phyloP scores from a whole-genome alignment of 2,888 invertebrate species.

The Orchestes rusci region DNA sequence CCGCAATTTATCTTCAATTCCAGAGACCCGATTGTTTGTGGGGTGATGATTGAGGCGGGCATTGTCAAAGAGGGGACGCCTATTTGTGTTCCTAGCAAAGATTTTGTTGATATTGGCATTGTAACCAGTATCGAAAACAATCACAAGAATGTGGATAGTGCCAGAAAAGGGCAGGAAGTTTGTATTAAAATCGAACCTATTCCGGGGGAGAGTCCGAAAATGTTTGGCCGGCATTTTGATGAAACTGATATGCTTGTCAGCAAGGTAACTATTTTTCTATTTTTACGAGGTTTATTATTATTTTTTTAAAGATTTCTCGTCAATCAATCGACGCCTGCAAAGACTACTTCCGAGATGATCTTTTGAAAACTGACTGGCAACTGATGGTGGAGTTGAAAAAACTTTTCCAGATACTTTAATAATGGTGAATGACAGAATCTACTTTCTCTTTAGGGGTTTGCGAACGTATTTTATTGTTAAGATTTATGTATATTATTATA shows the following conservation, averaged over 20 bases:
- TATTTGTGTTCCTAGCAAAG: slow-evolving; percentile 93
- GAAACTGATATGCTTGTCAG: slow-evolving; percentile 91
- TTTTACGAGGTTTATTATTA: not conserved
- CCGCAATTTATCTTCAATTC: slow-evolving; percentile 96
- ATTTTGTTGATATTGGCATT: slow-evolving; percentile 88
- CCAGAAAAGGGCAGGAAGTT: slow-evolving; percentile 91
- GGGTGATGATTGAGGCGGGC: slow-evolving; percentile 93
- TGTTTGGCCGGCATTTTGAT: slow-evolving; percentile 98
- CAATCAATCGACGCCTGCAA: slow-evolving; percentile 99
- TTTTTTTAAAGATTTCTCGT: slow-evolving; percentile 76
- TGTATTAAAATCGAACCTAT: slow-evolving; percentile 96
- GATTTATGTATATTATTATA: too few relatives aligned
- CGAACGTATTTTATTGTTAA: too few relatives aligned
- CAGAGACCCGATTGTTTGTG: slow-evolving; percentile 95
- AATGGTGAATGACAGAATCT: too few relatives aligned
- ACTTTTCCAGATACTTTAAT: slow-evolving; percentile 86
- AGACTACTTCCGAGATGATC: slow-evolving; percentile 96
- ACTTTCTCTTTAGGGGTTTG: too few relatives aligned
- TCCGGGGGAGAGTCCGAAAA: slow-evolving; percentile 97
- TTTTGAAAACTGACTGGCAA: slow-evolving; percentile 96
- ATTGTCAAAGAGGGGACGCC: slow-evolving; percentile 95
- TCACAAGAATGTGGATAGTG: slow-evolving; percentile 91
- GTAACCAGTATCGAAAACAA: slow-evolving; percentile 94
- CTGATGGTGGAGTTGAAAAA: slow-evolving; percentile 98
- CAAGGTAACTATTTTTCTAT: slow-evolving; percentile 55